Conservation (phyloP, 2,113 vertebrate genomes). For the human (Homo sapiens) region DNA sequence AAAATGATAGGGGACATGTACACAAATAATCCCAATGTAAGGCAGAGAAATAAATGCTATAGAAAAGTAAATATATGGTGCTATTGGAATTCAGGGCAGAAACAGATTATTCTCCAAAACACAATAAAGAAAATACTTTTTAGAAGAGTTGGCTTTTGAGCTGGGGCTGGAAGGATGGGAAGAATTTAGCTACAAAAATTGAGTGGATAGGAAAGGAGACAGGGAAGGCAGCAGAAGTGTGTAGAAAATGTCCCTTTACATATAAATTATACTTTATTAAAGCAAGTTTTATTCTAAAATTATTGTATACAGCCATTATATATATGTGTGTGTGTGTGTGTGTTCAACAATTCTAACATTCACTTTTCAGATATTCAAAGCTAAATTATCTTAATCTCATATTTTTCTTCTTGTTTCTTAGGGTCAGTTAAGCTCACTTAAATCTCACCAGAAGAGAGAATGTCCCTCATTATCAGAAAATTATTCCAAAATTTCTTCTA, state of each 20-base stretch:
- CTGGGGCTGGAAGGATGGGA: background rate
- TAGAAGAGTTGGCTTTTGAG: background rate
- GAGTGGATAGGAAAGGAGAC: background rate
- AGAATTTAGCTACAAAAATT: background rate
- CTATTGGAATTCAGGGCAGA: background rate
- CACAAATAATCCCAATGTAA: background rate
- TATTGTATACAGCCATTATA: background rate
- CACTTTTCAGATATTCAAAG: background rate
- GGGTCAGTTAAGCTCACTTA: background rate
- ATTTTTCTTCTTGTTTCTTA: background rate
- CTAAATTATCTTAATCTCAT: background rate
- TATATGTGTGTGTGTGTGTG: background rate
- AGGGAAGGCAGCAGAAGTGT: background rate
- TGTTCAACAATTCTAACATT: background rate
- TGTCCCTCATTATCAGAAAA: background rate
- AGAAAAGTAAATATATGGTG: background rate
- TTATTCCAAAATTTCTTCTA: background rate
- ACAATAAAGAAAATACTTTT: background rate
- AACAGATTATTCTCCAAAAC: background rate
- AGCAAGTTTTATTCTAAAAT: background rate
- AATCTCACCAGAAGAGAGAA: conserved; percentile 6
- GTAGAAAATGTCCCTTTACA: background rate
- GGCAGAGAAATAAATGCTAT: background rate
- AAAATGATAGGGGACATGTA: background rate
- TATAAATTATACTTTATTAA: background rate